These are phyloP conservation scores for Oikopleura dioica DNA, from an alignment of 23 tunicate species.

Conservation along the genomic window DNA sequence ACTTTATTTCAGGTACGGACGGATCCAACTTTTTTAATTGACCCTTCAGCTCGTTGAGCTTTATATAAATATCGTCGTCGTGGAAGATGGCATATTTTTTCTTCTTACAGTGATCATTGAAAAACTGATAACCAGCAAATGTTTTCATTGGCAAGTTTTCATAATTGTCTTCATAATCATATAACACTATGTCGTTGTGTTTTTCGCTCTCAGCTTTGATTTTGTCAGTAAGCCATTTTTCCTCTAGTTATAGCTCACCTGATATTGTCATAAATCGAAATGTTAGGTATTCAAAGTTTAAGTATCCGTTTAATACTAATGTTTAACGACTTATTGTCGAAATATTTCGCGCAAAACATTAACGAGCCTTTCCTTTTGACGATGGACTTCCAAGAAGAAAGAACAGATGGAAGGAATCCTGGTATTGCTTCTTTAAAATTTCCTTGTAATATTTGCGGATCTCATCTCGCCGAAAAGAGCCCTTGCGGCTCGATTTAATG, in stretches of 20 bases:
- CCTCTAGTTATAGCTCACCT: background rate
- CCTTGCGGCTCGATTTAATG: background rate
- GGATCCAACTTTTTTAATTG: background rate
- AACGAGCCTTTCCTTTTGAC: background rate
- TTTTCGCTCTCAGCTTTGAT: background rate
- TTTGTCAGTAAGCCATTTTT: background rate
- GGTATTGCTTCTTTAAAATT: background rate
- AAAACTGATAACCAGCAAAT: conserved; percentile 11
- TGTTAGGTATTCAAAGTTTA: too few species aligned
- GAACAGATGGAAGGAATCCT: background rate
- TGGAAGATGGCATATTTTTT: background rate
- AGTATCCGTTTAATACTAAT: too few species aligned
- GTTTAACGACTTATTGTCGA: too few species aligned
- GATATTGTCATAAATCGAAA: too few species aligned
- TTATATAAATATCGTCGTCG: background rate
- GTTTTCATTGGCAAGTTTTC: conserved; percentile 11
- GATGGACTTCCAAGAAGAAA: background rate
- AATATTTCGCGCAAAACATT: too few species aligned
- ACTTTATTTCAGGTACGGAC: background rate
- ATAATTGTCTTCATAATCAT: background rate
- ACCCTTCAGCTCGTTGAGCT: background rate
- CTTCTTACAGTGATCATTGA: background rate
- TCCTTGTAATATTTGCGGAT: background rate
- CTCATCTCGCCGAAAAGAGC: background rate
- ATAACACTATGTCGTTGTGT: too few species aligned